These are phyloP conservation scores for Catharus ustulatus DNA, from an alignment of 2,797 vertebrate genomes.

Conservation along the genomic window DNA sequence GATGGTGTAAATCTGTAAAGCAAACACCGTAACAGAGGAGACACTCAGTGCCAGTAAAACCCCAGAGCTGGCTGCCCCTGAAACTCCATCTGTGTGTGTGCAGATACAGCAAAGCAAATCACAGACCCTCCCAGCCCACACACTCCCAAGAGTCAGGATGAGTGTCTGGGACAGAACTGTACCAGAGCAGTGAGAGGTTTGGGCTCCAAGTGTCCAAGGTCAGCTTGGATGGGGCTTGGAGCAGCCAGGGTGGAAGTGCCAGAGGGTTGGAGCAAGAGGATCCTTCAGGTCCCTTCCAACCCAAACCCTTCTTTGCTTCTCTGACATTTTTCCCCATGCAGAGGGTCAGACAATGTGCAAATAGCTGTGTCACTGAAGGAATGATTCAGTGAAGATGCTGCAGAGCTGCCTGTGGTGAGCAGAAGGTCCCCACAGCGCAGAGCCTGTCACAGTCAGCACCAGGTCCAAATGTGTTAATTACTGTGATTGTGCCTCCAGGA, in stretches of 20 bases:
- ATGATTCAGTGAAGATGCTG: not conserved
- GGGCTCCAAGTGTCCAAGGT: not conserved
- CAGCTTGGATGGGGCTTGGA: not conserved
- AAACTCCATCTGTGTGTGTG: too few relatives aligned
- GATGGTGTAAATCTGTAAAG: not conserved
- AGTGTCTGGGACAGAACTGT: not conserved
- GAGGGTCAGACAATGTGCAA: not conserved
- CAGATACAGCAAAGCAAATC: not conserved
- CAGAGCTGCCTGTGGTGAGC: not conserved
- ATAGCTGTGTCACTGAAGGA: not conserved
- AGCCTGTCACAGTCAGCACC: not conserved
- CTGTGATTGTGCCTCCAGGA: not conserved
- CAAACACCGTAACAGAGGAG: fast-evolving
- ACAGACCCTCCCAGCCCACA: not conserved
- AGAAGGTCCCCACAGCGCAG: not conserved
- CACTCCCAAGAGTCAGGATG: not conserved
- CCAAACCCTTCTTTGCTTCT: not conserved
- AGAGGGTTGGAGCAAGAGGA: not conserved
- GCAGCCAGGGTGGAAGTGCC: not conserved
- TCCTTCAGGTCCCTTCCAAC: not conserved
- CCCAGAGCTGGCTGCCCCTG: not conserved
- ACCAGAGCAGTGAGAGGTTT: not conserved
- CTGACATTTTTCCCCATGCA: not conserved
- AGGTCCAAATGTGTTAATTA: not conserved
- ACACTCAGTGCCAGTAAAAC: not conserved